Percentiles rank a stretch among this genome's conserved stretches.
Conservation (phyloP, 2,888 invertebrate genomes). For the Ypsolopha sequella region DNA sequence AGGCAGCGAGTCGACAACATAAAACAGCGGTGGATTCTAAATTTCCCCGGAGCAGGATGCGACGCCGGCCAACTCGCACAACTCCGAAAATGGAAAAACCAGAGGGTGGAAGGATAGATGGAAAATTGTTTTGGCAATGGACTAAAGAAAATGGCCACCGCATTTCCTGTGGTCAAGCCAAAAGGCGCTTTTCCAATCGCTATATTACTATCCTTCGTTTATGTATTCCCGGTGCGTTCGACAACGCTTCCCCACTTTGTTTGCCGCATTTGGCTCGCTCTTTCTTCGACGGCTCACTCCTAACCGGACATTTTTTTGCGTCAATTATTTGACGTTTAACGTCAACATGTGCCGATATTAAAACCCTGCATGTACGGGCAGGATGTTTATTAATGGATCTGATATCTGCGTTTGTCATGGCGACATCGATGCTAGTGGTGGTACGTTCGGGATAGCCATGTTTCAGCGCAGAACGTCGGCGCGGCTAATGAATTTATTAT, state of each 20-base stretch:
- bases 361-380: background rate
- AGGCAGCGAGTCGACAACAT: slow-evolving; percentile 21
- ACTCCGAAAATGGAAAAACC: slow-evolving; percentile 54
- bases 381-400: slow-evolving; percentile 18
- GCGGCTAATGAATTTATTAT: slow-evolving; percentile 67
- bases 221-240: slow-evolving; percentile 39
- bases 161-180: slow-evolving; percentile 68
- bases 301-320: slow-evolving; percentile 17
- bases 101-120: slow-evolving; percentile 43
- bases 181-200: slow-evolving; percentile 58
- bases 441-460: slow-evolving; percentile 19
- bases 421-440: slow-evolving; percentile 8
- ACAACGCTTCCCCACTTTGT: slow-evolving; percentile 10
- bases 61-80: slow-evolving; percentile 40
- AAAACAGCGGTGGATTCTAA: slow-evolving; percentile 37
- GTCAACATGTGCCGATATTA: background rate
- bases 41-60: slow-evolving; percentile 30
- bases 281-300: slow-evolving; percentile 16
- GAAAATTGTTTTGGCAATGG: slow-evolving; percentile 59
- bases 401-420: slow-evolving; percentile 5
- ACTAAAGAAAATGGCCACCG: slow-evolving; percentile 51
- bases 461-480: slow-evolving; percentile 20
- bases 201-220: slow-evolving; percentile 33
- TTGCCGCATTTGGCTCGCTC: slow-evolving; percentile 12
- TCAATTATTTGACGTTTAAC: slow-evolving; percentile 11